These are phyloP conservation scores for Acrobeloides nanus DNA, from an alignment of 2,888 invertebrate genomes.

Conservation along the genomic window DNA sequence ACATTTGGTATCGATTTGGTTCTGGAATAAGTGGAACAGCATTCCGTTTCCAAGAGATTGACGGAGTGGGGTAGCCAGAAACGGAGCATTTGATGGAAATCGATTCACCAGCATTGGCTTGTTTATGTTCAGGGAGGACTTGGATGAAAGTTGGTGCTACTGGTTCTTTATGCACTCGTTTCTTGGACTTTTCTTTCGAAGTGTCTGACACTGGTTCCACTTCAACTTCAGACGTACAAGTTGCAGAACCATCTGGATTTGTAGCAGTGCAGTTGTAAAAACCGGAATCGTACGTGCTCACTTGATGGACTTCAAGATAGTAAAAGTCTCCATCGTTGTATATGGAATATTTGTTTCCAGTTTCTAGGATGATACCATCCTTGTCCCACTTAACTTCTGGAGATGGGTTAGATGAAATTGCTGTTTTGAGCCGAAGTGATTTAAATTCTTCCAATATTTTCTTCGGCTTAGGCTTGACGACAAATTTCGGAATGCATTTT, in stretches of 20 bases:
- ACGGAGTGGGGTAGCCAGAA: constrained; percentile 42
- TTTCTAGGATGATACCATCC: constrained; percentile 48
- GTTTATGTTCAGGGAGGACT: constrained; percentile 41
- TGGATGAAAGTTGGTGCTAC: constrained; percentile 44
- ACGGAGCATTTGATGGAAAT: constrained; percentile 50
- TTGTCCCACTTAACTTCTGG: constrained; percentile 48
- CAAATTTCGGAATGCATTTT: constrained; percentile 47
- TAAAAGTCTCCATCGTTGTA: constrained; percentile 54
- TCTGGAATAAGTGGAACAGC: constrained; percentile 37
- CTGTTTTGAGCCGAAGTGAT: constrained; percentile 49
- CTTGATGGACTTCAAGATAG: constrained; percentile 53
- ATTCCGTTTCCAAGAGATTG: constrained; percentile 46
- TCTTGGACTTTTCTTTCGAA: constrained; percentile 23
- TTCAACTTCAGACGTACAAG: constrained; percentile 48
- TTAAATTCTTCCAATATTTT: constrained; percentile 50
- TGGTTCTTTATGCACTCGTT: constrained; percentile 29
- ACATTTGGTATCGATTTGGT: constrained; percentile 35
- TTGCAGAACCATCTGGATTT: constrained; percentile 48
- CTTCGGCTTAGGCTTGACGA: constrained; percentile 45
- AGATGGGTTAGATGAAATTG: constrained; percentile 49
- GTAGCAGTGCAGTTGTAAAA: constrained; percentile 53
- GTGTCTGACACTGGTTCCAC: constrained; percentile 26
- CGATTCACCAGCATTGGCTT: constrained; percentile 34
- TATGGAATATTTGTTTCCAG: constrained; percentile 54
- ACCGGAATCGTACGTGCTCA: constrained; percentile 41